Conservation (phyloP, 2,113 vertebrate genomes). For the Trachemys scripta region DNA sequence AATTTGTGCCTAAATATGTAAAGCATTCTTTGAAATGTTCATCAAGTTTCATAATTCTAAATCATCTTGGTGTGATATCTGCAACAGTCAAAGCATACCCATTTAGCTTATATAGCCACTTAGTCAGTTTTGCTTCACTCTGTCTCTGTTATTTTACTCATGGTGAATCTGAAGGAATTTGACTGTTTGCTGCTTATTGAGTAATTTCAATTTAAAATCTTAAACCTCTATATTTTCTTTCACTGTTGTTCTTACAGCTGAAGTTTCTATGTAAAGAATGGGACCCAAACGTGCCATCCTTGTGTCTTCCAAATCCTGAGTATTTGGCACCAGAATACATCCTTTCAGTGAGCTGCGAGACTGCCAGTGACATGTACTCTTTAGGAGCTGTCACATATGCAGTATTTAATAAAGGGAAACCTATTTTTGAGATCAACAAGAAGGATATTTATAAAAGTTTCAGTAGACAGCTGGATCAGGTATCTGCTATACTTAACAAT, state of each 20-base stretch:
- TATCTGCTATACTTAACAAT: slow-evolving; percentile 67
- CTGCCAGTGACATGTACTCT: slow-evolving; percentile 98
- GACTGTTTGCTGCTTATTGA: background rate
- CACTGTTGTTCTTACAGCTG: slow-evolving; percentile 77
- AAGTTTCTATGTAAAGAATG: slow-evolving; percentile 97
- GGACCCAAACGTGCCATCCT: slow-evolving; percentile 95
- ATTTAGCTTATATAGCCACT: background rate
- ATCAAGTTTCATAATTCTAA: background rate
- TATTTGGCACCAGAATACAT: slow-evolving; percentile 99
- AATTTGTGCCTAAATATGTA: background rate
- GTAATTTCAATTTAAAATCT: slow-evolving; percentile 11
- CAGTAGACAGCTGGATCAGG: slow-evolving; percentile 97
- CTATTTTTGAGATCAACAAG: slow-evolving; percentile 97
- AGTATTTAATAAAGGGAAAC: slow-evolving; percentile 97
- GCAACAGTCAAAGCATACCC: background rate
- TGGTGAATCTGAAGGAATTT: slow-evolving; percentile 33
- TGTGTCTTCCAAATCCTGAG: slow-evolving; percentile 97
- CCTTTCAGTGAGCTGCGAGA: slow-evolving; percentile 97
- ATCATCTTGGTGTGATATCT: background rate
- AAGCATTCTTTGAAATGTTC: background rate
- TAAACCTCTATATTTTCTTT: slow-evolving; percentile 10
- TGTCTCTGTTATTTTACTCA: background rate
- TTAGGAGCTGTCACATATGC: slow-evolving; percentile 93
- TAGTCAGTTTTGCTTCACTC: background rate
- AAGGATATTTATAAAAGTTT: slow-evolving; percentile 99